phyloP scores from a whole-genome alignment of 2,797 vertebrate genomes.

The Anisognathus igniventris region DNA sequence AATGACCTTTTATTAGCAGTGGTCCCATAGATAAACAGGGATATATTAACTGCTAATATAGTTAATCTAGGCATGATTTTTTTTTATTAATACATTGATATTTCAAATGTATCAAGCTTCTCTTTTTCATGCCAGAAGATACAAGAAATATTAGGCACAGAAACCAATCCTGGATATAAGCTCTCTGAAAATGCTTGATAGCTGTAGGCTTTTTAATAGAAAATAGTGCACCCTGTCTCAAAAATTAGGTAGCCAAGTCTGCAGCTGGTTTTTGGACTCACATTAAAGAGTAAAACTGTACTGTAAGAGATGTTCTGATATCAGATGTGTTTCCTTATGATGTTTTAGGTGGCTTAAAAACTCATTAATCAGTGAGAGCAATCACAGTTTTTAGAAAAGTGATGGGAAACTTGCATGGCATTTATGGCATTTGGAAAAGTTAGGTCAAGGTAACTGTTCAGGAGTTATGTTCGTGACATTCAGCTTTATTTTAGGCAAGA shows the following conservation, averaged over 20 bases:
- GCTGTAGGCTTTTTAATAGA: not conserved
- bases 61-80: not conserved
- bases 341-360: not conserved
- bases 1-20: not conserved
- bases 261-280: not conserved
- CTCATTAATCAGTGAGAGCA: not conserved
- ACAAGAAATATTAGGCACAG: not conserved
- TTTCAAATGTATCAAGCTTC: not conserved
- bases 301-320: not conserved
- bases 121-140: not conserved
- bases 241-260: not conserved
- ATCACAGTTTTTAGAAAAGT: not conserved
- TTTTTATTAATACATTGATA: not conserved
- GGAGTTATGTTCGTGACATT: not conserved
- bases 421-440: not conserved
- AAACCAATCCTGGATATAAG: not conserved
- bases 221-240: not conserved
- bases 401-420: not conserved
- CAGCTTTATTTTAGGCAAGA: not conserved
- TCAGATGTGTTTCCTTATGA: not conserved
- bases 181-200: not conserved
- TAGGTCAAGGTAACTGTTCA: not conserved
- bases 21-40: not conserved
- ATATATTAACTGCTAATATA: not conserved
- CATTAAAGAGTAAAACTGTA: not conserved